Base-by-base conservation (phyloP, 2,797 vertebrate genomes). In the Hypotaenidia okinawae region DNA sequence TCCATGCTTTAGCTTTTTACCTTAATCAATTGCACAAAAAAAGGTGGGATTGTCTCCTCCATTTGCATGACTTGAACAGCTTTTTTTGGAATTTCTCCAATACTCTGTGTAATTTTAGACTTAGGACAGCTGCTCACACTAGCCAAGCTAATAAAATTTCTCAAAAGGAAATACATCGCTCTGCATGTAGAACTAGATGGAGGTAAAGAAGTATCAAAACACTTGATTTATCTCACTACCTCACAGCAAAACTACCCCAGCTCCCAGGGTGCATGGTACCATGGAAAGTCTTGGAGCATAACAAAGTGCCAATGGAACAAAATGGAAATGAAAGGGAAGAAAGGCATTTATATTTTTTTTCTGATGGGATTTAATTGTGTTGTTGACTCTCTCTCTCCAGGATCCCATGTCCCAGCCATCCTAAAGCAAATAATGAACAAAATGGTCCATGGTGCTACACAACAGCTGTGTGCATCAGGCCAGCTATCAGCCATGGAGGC, bases 31-130 rank as follows among this genome's bases (percentile, higher is more conserved):
- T 14, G 13, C 5, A 52, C 49, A 68, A 62, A 61, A 45, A 64
- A 54, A 51, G 25, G 23, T 51, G 51, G 49, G 55, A n/a, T 79
- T 54, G 32, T 21, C 28, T 59, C 33, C n/a, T 68, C 45, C 51
- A 62, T 63, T 64, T 80, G 15, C 47, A 80, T 59, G 52, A 78
- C 30, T 52, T 24, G n/a, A 94, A 90, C 25, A 84, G 24, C 25
- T 43, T 51, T 58, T 45, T 93, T 55, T 88, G 94, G 90, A 93
- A 81, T 37, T 62, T 17, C 49, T 91, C 87, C 92, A 94, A 30
- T 13, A 22, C 14, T 51, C 43, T 35, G 22, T 45, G 37, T 27
- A 62, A 75, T 35, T 61, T 77, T 78, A 87, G 79, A 88, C 63
- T 59, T 27, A 54, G 76, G 80, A 91, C 89, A 95, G 89, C 91